Base-by-base conservation (phyloP, 2,113 vertebrate genomes). In the Albula glossodonta region DNA sequence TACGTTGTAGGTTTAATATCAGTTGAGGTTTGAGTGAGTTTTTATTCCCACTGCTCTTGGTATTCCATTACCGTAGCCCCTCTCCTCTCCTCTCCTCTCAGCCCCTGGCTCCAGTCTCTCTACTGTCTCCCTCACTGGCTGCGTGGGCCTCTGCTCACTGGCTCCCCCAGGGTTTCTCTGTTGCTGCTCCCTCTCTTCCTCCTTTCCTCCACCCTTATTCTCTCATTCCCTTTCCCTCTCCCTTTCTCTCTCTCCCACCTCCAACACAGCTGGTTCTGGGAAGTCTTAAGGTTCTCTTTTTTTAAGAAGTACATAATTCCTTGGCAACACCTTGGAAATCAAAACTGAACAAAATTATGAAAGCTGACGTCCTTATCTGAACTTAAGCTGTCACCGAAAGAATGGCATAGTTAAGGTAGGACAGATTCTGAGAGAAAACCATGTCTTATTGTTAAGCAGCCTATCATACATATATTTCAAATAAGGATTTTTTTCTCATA, bases 401-500 rank as follows among this genome's bases (percentile, higher is more conserved):
- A n/a, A 22, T 31, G 70, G n/a, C 10, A 9, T 31, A n/a, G 70
- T 31, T 2, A 0, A 7, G 70, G 22, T 22, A 31, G n/a, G 9
- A 74, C 70, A 25, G 63, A 22, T 70, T 5, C 63, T 4, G 63
- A 19, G 5, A 1, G 31, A 74, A 2, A 19, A 22, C n/a, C n/a
- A 9, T 19, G 22, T 31, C 70, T 74, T 22, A 74, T 2, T 74
- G 70, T 74, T 74, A 31, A 74, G 70, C n/a, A 2, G 70, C 70
- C 15, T 9, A 5, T 70, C 63, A 22, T 31, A 74, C 22, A 74
- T 8, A 22, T 74, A 41, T 74, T 74, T 7, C 0, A 74, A 86
- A 52, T 10, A 25, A 13, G 74, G 60, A 81, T 87, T 88, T 88
- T 89, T 90, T 90, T 83, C 82, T 51, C 85, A 53, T 70, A 15